Percentiles rank a stretch among this genome's conserved stretches.
phyloP scores from a whole-genome alignment of 2,797 vertebrate genomes.

The Enteromius argenteus region DNA sequence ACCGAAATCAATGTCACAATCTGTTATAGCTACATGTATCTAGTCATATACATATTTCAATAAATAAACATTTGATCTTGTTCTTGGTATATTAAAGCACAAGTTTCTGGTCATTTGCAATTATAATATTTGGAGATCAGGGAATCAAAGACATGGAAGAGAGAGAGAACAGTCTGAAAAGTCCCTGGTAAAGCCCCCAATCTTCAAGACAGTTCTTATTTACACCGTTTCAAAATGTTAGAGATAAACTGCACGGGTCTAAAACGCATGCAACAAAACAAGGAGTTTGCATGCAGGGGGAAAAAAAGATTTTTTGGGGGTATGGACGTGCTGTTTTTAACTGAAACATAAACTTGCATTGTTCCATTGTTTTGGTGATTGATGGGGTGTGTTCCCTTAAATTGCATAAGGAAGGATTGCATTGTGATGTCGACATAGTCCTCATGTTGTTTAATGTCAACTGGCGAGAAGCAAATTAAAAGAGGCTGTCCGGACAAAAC shows the following conservation, averaged over 20 bases:
- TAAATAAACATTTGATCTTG: slow-evolving; percentile 64
- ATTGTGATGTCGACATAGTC: slow-evolving; percentile 70
- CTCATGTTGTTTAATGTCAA: slow-evolving; percentile 59
- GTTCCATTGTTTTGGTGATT: slow-evolving; percentile 39
- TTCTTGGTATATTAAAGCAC: slow-evolving; percentile 77
- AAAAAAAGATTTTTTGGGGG: slow-evolving; percentile 30
- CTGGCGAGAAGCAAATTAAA: slow-evolving; percentile 23
- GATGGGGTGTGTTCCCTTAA: slow-evolving; percentile 62
- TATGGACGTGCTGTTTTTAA: slow-evolving; percentile 21
- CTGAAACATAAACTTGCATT: slow-evolving; percentile 45
- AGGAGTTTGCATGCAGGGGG: slow-evolving; percentile 55
- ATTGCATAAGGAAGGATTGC: slow-evolving; percentile 79
- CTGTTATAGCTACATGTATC: slow-evolving; percentile 77
- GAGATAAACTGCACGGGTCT: slow-evolving; percentile 42
- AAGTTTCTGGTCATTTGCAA: slow-evolving; percentile 85
- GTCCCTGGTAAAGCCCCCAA: slow-evolving; percentile 66
- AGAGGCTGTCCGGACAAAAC: neutral
- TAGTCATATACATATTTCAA: slow-evolving; percentile 70
- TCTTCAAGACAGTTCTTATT: slow-evolving; percentile 43
- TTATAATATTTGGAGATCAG: slow-evolving; percentile 64
- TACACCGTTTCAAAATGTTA: slow-evolving; percentile 38
- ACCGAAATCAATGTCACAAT: slow-evolving; percentile 75
- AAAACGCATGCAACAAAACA: slow-evolving; percentile 55
- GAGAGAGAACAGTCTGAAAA: slow-evolving; percentile 73
- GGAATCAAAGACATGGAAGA: slow-evolving; percentile 62